Base-by-base conservation (phyloP, 2,888 invertebrate species). In the Alentia gelatinosa region DNA sequence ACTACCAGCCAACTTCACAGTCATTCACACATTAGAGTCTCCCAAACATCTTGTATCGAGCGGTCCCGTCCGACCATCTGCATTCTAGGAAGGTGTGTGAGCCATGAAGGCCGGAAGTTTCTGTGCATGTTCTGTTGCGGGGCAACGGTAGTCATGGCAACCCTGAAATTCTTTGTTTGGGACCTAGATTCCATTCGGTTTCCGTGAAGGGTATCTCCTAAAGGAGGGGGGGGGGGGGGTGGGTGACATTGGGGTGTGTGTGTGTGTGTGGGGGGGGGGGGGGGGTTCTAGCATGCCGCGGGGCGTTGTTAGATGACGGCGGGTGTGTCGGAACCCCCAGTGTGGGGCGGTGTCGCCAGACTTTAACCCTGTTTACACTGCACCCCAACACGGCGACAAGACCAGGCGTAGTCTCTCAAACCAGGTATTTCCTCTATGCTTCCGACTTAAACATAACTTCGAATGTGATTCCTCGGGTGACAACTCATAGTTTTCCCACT, bases 111-210 rank as follows among this genome's bases (percentile, higher is more conserved):
- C 68, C 26, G 68, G 68, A 68, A 68, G 68, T 68, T 68, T 4
- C 4, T 1, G 33, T 30, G 30, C 30, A 30, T 30, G 30, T 68
- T 30, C 33, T 12, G 68, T 68, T 12, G 26, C 68, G 12, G 12
- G 68, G 68, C 68, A 68, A 68, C 68, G 4, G 26, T 68, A 9
- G 12, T 30, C 68, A 68, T 68, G 30, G 68, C 33, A 68, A 68
- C 68, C 33, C 12, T 12, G 68, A 68, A 68, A 68, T 68, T 68
- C 68, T 68, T 68, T 68, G 68, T 68, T 68, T 68, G 68, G 68
- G 68, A 30, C 68, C 68, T 26, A 30, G 33, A n/a, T 68, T 26
- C 68, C 33, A 56, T 56, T n/a, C 23, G 56, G 68, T n/a, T 30
- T 68, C 68, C 68, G 26, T 0, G 26, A 68, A 68, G 68, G 30